phyloP scores from a whole-genome alignment of 2,113 vertebrate genomes.

The Piprites chloris region DNA sequence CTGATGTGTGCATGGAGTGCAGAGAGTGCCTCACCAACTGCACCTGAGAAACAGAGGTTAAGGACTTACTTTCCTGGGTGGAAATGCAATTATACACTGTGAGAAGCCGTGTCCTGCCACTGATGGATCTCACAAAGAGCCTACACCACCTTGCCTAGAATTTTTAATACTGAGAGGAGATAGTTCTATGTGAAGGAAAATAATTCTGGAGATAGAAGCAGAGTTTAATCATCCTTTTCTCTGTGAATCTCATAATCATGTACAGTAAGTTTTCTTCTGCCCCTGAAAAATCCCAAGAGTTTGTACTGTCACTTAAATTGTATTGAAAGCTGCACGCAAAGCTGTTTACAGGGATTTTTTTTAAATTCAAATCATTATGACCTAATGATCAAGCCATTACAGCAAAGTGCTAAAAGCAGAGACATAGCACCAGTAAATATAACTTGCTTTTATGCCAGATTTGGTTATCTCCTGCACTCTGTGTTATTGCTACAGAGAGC shows the following conservation, averaged over 20 bases:
- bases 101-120: too few species aligned
- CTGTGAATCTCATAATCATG: not conserved
- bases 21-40: too few species aligned
- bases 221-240: not conserved
- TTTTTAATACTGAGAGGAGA: not conserved
- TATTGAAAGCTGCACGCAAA: not conserved
- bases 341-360: constrained; percentile 4
- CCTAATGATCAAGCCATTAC: constrained; percentile 33
- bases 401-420: constrained; percentile 30
- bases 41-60: too few species aligned
- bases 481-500: constrained; percentile 45
- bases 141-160: not conserved
- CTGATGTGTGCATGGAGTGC: too few species aligned
- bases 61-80: too few species aligned
- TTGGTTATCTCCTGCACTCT: constrained; percentile 17
- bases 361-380: constrained; percentile 27
- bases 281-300: not conserved
- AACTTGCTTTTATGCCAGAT: not conserved
- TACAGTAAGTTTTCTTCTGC: not conserved
- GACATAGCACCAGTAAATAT: constrained; percentile 17
- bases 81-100: too few species aligned
- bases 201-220: not conserved
- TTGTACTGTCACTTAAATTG: not conserved
- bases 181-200: not conserved
- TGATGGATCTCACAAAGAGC: not conserved